These are phyloP conservation scores for Patiria pectinifera DNA, from an alignment of 53 echinoderm and acorn worm species.

Conservation along the genomic window DNA sequence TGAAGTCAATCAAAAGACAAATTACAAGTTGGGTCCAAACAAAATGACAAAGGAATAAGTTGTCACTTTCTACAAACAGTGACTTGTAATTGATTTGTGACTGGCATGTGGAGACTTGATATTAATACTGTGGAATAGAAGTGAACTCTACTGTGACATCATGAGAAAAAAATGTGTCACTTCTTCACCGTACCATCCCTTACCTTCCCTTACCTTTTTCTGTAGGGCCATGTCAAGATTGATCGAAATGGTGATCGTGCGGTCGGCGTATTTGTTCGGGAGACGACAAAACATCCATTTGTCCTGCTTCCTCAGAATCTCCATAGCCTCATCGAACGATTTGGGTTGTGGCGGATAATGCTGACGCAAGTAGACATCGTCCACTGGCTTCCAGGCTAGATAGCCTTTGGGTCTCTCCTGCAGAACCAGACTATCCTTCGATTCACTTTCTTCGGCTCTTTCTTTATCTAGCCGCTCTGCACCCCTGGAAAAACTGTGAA, in stretches of 20 bases:
- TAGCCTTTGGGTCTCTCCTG: slow-evolving; percentile 63
- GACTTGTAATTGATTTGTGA: not conserved
- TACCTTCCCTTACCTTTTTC: slow-evolving; percentile 78
- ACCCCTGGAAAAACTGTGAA: not conserved
- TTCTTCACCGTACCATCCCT: not conserved
- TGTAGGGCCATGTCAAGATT: slow-evolving; percentile 71
- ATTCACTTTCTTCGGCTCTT: not conserved
- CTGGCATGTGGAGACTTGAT: no score
- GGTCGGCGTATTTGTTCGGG: slow-evolving; percentile 53
- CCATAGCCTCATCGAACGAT: slow-evolving; percentile 74
- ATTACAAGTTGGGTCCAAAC: no score
- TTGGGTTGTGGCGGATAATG: slow-evolving; percentile 74
- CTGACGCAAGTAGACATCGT: slow-evolving; percentile 75
- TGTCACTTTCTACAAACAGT: no score
- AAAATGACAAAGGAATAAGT: no score
- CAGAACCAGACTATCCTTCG: not conserved
- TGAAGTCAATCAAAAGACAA: no score
- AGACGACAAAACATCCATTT: slow-evolving; percentile 70
- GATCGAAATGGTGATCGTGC: slow-evolving; percentile 73
- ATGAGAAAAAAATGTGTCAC: not conserved
- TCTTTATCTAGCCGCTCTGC: slow-evolving; percentile 3
- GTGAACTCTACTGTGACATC: not conserved
- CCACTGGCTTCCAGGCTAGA: slow-evolving; percentile 78
- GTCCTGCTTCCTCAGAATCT: slow-evolving; percentile 69
- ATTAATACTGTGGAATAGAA: not conserved